Percentiles rank a stretch among this genome's conserved stretches.
Conservation (phyloP, 2,113 vertebrate genomes). For the Neomonachus schauinslandi region DNA sequence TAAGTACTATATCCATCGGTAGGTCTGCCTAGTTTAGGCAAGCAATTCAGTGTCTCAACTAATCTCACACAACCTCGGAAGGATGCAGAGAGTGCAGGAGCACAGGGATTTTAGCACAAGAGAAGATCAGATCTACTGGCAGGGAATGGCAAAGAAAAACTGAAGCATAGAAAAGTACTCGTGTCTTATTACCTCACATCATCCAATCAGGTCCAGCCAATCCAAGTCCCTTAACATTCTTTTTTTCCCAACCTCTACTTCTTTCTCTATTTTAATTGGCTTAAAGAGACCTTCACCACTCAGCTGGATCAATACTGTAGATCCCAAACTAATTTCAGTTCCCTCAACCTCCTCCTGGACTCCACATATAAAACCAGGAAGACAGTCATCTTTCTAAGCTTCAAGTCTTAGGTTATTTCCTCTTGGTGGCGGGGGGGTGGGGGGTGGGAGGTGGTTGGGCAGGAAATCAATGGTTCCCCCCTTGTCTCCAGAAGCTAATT, state of each 20-base stretch:
- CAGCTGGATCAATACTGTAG: background rate
- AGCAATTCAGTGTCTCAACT: background rate
- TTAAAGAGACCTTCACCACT: background rate
- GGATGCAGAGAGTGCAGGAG: background rate
- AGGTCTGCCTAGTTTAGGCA: background rate
- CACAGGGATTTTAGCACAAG: background rate
- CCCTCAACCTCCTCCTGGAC: background rate
- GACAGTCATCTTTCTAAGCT: background rate
- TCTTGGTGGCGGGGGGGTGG: background rate
- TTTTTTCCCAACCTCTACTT: background rate
- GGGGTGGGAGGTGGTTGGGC: accelerated
- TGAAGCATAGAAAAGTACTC: background rate
- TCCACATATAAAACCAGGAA: background rate
- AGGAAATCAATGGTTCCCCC: background rate
- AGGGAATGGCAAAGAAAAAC: background rate
- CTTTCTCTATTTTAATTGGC: background rate
- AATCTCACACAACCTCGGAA: background rate
- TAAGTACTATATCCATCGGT: background rate
- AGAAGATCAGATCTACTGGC: no score
- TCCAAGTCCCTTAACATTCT: background rate
- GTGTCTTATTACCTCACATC: background rate
- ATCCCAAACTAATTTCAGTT: background rate
- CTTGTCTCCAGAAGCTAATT: background rate
- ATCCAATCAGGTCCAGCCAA: background rate
- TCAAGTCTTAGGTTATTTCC: background rate